Evolutionary conservation across 2,888 invertebrate genomes (phyloP).

Genomic region (Agrilus cyanescens): DNA sequence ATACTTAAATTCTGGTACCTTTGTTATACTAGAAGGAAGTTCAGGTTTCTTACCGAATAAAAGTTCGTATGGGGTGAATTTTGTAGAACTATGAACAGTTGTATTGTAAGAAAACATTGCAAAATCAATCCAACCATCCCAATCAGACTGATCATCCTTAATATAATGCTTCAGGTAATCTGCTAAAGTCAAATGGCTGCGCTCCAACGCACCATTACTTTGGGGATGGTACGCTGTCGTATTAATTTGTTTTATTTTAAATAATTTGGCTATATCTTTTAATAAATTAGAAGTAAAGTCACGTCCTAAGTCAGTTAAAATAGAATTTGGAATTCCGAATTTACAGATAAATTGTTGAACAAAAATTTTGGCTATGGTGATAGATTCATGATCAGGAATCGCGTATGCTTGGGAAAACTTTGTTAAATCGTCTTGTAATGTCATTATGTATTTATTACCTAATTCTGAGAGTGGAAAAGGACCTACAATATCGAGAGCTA

Average conservation of each 20-base stretch:
- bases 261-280: constrained; percentile 20
- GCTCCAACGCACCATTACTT: constrained; percentile 23
- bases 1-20: constrained; percentile 18
- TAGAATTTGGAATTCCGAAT: constrained; percentile 12
- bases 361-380: constrained; percentile 8
- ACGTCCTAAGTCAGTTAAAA: constrained; percentile 14
- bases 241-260: constrained; percentile 22
- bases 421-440: constrained; percentile 23
- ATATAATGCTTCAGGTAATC: constrained; percentile 23
- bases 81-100: constrained; percentile 18
- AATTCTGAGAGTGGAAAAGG: constrained; percentile 18
- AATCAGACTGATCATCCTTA: constrained; percentile 13
- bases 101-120: constrained; percentile 20
- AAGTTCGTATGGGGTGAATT: constrained; percentile 19
- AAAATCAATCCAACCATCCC: constrained; percentile 10
- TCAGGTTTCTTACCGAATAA: constrained; percentile 15
- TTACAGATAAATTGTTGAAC: constrained; percentile 13
- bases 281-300: constrained; percentile 20
- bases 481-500: constrained; percentile 23
- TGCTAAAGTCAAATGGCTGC: constrained; percentile 20
- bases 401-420: constrained; percentile 23
- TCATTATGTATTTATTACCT: constrained; percentile 20
- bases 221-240: constrained; percentile 24
- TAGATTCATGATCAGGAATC: constrained; percentile 22
- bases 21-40: constrained; percentile 13